Evolutionary conservation across 1,140 invertebrate genomes (phyloP).

Genomic region (Scaptomyza hsui): DNA sequence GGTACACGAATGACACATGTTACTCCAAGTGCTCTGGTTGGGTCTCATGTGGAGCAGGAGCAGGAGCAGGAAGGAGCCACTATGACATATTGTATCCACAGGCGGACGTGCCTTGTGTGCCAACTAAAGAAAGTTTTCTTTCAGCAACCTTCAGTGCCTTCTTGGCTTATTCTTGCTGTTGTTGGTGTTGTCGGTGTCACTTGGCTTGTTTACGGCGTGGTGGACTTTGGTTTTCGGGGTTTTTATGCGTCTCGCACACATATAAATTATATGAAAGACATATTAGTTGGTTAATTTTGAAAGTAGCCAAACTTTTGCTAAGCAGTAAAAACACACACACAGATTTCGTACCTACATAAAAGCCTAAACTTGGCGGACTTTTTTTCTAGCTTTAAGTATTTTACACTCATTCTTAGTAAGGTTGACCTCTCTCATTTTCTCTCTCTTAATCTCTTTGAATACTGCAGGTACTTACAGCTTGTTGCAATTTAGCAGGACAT

Average conservation of each 20-base stretch:
- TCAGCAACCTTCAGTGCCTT: background rate
- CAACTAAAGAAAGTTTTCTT: conserved; percentile 66
- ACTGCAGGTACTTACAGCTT: conserved; percentile 10
- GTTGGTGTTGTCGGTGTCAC: conserved; percentile 38
- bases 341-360: background rate
- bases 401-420: no score
- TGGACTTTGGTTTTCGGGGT: conserved; percentile 26
- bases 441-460: no score
- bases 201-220: conserved; percentile 47
- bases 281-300: conserved; percentile 55
- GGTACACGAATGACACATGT: conserved; percentile 44
- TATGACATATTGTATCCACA: conserved; percentile 81
- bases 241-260: conserved; percentile 53
- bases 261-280: conserved; percentile 57
- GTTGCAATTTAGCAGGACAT: conserved; percentile 13
- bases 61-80: conserved; percentile 30
- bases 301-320: conserved; percentile 48
- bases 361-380: no score
- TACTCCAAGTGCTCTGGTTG: conserved; percentile 41
- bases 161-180: conserved; percentile 1
- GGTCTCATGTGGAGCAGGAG: conserved; percentile 18
- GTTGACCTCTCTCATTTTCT: no score
- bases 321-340: conserved; percentile 31
- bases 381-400: no score
- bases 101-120: conserved; percentile 62